Conservation (phyloP, 2,797 vertebrate species). For the Takifugu ocellatus region DNA sequence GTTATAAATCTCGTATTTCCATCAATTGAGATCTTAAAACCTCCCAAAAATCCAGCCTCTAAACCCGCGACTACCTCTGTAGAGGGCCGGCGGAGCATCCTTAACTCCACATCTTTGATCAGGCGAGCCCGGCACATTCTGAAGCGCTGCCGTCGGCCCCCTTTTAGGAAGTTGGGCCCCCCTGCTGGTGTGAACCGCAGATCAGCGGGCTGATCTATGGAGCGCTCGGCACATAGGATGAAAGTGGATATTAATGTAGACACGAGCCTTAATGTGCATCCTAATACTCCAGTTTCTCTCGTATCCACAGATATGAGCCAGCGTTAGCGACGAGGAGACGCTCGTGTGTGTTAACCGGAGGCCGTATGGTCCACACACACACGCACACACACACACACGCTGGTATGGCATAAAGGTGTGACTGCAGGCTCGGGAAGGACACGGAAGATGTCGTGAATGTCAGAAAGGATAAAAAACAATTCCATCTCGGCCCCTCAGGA, state of each 20-base stretch:
- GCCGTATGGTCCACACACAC: no score
- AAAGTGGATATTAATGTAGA: conserved; percentile 22
- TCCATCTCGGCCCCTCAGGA: background rate
- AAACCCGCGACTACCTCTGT: conserved; percentile 24
- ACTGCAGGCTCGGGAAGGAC: no score
- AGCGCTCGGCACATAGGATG: conserved; percentile 18
- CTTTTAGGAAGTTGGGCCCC: conserved; percentile 31
- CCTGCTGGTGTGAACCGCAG: conserved; percentile 69
- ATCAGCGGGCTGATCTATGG: conserved; percentile 24
- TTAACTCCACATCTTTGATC: conserved; percentile 54
- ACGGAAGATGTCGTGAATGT: no score
- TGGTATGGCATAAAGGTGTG: no score
- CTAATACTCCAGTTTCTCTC: background rate
- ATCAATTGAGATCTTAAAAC: conserved; percentile 26
- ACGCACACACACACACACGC: no score
- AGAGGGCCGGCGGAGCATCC: conserved; percentile 23
- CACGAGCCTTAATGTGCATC: background rate
- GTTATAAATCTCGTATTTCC: conserved; percentile 1
- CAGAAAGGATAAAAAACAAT: no score
- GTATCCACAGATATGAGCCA: background rate
- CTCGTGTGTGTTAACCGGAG: no score
- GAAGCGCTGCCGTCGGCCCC: conserved; percentile 33
- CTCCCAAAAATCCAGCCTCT: conserved; percentile 20
- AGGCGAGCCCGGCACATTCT: conserved; percentile 28
- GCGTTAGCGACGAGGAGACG: background rate